phyloP scores from a whole-genome alignment of 2,888 invertebrate genomes.

The Cheilosia scutellata region DNA sequence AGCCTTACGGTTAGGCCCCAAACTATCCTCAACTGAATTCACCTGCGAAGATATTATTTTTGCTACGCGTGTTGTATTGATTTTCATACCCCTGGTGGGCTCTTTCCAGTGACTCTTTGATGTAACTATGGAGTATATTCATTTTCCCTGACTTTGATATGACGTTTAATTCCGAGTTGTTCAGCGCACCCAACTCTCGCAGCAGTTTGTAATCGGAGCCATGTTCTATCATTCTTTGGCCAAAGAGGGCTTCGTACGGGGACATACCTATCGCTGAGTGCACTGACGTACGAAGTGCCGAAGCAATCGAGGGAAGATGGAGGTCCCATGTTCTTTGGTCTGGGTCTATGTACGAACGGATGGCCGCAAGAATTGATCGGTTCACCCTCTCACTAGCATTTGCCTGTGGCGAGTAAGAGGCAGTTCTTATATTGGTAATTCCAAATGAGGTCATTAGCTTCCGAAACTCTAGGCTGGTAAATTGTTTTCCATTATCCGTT shows the following conservation, averaged over 20 bases:
- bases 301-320: conserved; percentile 3
- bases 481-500: conserved; percentile 60
- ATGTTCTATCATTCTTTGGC: conserved; percentile 12
- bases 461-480: background rate
- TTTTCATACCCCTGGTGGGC: background rate
- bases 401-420: conserved; percentile 37
- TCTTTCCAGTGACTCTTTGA: background rate
- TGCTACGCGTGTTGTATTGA: no score
- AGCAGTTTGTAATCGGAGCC: background rate
- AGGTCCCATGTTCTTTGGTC: conserved; percentile 57
- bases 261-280: conserved; percentile 37
- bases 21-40: no score
- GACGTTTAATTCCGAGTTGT: background rate
- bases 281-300: background rate
- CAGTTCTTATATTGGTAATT: background rate
- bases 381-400: conserved; percentile 50
- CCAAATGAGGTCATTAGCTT: conserved; percentile 33
- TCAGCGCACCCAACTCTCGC: background rate
- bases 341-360: background rate
- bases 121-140: no score
- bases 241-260: conserved; percentile 55
- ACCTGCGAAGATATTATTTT: no score
- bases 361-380: conserved; percentile 16
- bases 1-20: no score
- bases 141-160: background rate